Base-by-base conservation (phyloP, 2,797 vertebrate species). In the Siniperca scherzeri region DNA sequence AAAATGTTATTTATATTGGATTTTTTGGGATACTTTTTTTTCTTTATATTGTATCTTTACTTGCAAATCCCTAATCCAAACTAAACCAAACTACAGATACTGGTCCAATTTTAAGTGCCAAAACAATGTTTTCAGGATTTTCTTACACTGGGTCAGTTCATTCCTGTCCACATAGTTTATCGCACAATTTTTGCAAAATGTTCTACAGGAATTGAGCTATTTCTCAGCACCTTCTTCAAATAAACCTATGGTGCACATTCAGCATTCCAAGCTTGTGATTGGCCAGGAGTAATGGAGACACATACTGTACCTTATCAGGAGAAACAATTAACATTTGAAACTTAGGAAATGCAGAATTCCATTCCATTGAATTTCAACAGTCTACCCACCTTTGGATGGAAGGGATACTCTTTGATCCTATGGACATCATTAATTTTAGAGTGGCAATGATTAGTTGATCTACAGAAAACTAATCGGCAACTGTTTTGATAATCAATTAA, bases 51-150 rank as follows among this genome's bases (percentile, higher is more conserved):
- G 4, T 48, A 22, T 71, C 33, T 30, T 46, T 27, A 59, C 13
- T 70, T 61, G 16, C 52, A 75, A 64, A 69, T 38, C 36, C 52
- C 52, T 13, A 17, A 72, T 66, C 72, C 19, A 46, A 50, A 50
- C 17, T 59, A 57, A 62, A 48, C 36, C 19, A 65, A 69, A 78
- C 42, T 46, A 33, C 56, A 42, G 67, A 73, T 10, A 11, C n/a
- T 60, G 30, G 16, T 62, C 36, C 60, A 27, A 11, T 52, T 75
- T 66, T 19, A 40, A 22, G 55, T 19, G 57, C 59, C 59, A 56
- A 25, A 60, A 65, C 7, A 61, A 53, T 53, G 64, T 70, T 81
- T 85, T 27, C n/a, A 74, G 65, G 65, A 50, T 66, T 67, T 74
- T 55, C 7, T 11, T 19, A 61, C 50, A 27, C 19, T 21, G 10